Conservation (phyloP, 2,888 invertebrate species). For the Eristalis pertinax region DNA sequence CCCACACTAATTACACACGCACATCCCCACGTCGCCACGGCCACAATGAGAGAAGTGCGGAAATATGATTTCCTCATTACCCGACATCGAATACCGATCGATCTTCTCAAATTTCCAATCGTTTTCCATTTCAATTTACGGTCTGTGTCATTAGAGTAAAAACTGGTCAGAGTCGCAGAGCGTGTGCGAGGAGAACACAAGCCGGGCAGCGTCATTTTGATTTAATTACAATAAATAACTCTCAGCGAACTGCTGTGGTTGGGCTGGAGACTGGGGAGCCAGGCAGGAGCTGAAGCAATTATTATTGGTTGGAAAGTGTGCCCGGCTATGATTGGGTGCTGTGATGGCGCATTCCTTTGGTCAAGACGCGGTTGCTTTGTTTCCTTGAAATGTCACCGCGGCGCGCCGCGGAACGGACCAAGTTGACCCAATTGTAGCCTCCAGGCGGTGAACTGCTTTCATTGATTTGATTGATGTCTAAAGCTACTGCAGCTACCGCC, state of each 20-base stretch:
- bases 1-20: conserved; percentile 46
- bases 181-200: not conserved
- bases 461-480: conserved; percentile 51
- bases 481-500: conserved; percentile 3
- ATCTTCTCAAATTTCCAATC: conserved; percentile 63
- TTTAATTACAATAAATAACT: conserved; percentile 63
- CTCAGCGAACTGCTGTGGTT: conserved; percentile 29
- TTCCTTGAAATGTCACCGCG: conserved; percentile 61
- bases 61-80: conserved; percentile 70
- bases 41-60: conserved; percentile 58
- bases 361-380: conserved; percentile 36
- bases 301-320: conserved; percentile 54
- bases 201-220: conserved; percentile 28
- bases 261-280: not conserved
- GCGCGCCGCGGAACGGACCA: conserved; percentile 8
- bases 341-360: conserved; percentile 34
- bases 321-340: not conserved
- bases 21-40: conserved; percentile 12
- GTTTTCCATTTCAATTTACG: conserved; percentile 62
- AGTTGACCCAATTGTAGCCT: conserved; percentile 51
- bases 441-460: conserved; percentile 5
- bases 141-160: conserved; percentile 40
- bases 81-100: conserved; percentile 65
- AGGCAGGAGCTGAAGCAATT: conserved; percentile 7
- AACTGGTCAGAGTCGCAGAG: conserved; percentile 30